These are phyloP conservation scores for Cheilinus undulatus DNA, from an alignment of 2,113 vertebrate species.

Conservation along the genomic window DNA sequence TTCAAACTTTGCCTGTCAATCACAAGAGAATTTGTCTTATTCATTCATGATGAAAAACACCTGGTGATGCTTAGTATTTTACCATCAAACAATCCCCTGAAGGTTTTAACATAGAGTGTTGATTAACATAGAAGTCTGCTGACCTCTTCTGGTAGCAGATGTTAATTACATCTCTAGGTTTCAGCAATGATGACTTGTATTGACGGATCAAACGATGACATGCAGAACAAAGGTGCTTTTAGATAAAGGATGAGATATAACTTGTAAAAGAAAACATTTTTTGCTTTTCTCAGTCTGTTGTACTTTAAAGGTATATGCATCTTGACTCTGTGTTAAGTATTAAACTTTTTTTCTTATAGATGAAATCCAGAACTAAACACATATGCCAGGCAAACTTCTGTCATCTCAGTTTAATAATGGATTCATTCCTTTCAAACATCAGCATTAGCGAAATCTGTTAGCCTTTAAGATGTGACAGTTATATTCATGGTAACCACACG, in stretches of 20 bases:
- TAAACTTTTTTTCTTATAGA: too few species aligned
- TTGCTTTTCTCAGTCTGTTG: too few species aligned
- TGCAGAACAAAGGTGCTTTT: constrained; percentile 4
- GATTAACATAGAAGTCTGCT: constrained; percentile 34
- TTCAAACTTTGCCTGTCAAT: not conserved
- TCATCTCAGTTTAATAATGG: too few species aligned
- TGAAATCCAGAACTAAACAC: too few species aligned
- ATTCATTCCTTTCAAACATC: too few species aligned
- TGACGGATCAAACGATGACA: not conserved
- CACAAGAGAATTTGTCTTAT: not conserved
- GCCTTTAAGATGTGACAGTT: too few species aligned
- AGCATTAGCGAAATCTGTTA: too few species aligned
- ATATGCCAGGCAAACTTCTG: too few species aligned
- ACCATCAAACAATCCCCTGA: not conserved
- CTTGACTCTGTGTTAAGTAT: too few species aligned
- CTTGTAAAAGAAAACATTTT: too few species aligned
- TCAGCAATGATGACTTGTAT: not conserved
- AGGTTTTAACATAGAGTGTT: not conserved
- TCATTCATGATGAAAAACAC: not conserved
- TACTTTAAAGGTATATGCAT: too few species aligned
- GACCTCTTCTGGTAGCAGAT: constrained; percentile 68
- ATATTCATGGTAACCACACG: too few species aligned
- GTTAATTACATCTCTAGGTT: constrained; percentile 37
- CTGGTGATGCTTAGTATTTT: not conserved
- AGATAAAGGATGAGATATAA: not conserved